These are phyloP conservation scores for Ianthella basta DNA, from an alignment of 37 sponge, comb jelly and placozoan genomes.

Conservation along the genomic window DNA sequence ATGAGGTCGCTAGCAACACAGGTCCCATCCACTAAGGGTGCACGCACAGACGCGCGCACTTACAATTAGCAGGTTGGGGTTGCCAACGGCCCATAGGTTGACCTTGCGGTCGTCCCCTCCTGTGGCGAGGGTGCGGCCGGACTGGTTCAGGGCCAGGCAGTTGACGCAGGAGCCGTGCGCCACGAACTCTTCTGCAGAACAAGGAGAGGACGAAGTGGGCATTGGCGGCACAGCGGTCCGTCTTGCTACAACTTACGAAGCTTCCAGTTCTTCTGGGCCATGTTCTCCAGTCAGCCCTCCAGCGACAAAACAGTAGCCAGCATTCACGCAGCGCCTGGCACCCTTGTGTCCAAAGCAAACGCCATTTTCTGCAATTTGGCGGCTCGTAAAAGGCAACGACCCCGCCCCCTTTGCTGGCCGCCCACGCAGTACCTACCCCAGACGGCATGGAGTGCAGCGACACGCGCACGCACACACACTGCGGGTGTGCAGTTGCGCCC, in stretches of 20 bases:
- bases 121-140: conserved; percentile 90
- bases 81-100: conserved; percentile 85
- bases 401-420: not conserved
- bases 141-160: conserved; percentile 81
- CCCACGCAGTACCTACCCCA: too few relatives aligned
- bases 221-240: too few relatives aligned
- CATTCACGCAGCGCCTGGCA: not conserved
- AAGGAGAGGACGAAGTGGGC: too few relatives aligned
- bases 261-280: conserved; percentile 17
- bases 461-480: conserved; percentile 21
- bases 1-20: too few relatives aligned
- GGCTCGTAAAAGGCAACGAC: not conserved
- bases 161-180: conserved; percentile 90
- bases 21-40: too few relatives aligned
- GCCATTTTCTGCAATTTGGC: conserved; percentile 23
- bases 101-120: conserved; percentile 97
- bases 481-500: too few relatives aligned
- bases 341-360: not conserved
- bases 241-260: not conserved
- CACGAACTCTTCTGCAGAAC: conserved; percentile 83
- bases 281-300: not conserved
- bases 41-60: too few relatives aligned
- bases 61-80: conserved; percentile 74
- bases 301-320: not conserved
- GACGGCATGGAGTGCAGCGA: not conserved